Percentiles rank a stretch among this genome's conserved stretches.
phyloP scores from a whole-genome alignment of 1,140 invertebrate genomes.

The Eupristina koningsbergeri region DNA sequence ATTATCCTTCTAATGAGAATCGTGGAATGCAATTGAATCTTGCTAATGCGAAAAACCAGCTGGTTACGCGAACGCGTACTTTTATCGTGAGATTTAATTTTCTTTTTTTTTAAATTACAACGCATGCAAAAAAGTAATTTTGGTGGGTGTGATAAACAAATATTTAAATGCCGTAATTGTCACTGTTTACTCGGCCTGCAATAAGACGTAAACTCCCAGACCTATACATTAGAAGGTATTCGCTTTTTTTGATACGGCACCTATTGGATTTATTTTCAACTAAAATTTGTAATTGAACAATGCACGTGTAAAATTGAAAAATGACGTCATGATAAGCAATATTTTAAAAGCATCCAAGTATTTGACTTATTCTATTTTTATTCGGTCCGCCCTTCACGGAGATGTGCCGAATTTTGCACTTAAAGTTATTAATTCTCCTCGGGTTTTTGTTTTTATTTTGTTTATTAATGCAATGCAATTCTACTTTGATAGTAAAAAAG shows the following conservation, averaged over 20 bases:
- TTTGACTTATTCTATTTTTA: too few relatives aligned
- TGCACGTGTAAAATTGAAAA: neutral
- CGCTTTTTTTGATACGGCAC: neutral
- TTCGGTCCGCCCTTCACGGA: too few relatives aligned
- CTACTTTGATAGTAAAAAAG: slow-evolving; percentile 41
- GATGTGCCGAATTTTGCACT: neutral
- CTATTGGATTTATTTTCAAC: neutral
- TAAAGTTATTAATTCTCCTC: neutral
- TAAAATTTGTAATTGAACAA: neutral
- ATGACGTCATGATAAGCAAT: too few relatives aligned
- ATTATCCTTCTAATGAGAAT: slow-evolving; percentile 8
- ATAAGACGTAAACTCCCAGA: neutral
- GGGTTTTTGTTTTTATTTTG: neutral
- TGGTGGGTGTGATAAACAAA: slow-evolving; percentile 8
- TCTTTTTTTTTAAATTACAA: neutral
- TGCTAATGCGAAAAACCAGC: slow-evolving; percentile 24
- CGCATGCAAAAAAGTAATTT: slow-evolving; percentile 11
- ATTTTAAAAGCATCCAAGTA: too few relatives aligned
- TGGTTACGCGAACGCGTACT: neutral
- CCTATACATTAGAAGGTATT: neutral
- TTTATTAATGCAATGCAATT: neutral
- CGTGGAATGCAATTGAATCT: neutral
- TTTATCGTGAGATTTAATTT: slow-evolving; percentile 5
- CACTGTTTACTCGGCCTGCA: neutral
- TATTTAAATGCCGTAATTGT: neutral